Evolutionary conservation across 2,113 vertebrate species (phyloP).

Genomic region (Python bivittatus): DNA sequence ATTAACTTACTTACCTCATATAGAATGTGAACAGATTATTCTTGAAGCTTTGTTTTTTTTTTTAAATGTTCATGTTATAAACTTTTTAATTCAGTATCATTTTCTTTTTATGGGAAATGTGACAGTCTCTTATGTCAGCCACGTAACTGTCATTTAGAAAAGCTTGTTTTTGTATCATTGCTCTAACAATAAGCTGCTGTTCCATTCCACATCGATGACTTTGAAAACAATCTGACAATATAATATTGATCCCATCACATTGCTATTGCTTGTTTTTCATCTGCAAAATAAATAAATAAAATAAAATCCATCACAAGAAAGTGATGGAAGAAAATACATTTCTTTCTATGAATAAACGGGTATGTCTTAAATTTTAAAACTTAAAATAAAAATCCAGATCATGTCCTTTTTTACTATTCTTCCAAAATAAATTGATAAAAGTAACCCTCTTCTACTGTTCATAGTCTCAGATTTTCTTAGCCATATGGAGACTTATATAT

Average conservation of each 20-base stretch:
- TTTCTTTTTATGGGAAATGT: background rate
- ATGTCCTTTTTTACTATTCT: accelerated
- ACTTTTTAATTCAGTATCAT: background rate
- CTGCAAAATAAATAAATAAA: background rate
- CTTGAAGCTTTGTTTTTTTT: background rate
- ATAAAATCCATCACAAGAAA: background rate
- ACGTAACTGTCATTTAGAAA: background rate
- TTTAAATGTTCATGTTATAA: background rate
- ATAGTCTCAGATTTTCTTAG: background rate
- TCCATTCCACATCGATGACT: background rate
- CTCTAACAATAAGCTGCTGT: background rate
- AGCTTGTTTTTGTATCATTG: background rate
- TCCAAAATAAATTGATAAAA: accelerated
- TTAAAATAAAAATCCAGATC: background rate
- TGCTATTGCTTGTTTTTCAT: background rate
- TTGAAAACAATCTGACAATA: background rate
- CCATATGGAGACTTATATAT: constrained; percentile 36
- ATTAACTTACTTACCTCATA: background rate
- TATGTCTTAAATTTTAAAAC: background rate
- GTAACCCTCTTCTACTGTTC: accelerated
- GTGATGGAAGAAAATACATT: background rate
- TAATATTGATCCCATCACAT: background rate
- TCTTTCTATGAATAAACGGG: background rate
- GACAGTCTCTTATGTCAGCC: background rate
- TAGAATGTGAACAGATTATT: background rate